Base-by-base conservation (phyloP, 2,888 invertebrate genomes). In the Chymomyza fuscimana region DNA sequence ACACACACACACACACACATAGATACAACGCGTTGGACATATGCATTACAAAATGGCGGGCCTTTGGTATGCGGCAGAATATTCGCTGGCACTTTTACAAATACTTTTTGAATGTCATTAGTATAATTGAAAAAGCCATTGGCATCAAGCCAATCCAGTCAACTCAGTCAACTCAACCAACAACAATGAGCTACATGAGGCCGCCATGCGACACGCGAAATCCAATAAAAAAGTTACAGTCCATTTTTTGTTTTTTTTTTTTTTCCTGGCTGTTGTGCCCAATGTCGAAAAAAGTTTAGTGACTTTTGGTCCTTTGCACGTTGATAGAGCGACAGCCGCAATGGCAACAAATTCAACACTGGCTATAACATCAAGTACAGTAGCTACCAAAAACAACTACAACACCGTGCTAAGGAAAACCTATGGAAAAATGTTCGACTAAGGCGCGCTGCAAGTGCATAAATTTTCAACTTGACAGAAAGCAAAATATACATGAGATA, bases 71-170 rank as follows among this genome's bases (percentile, higher is more conserved):
- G 74, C 76, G 80, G 12, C 40, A 46, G 80, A 72, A 81, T 80
- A 78, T 80, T 80, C 76, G 74, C 58, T 83, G 87, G 85, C 83
- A 86, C 78, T 80, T 79, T 85, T 74, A 84, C 83, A 85, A 84
- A 87, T 84, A 82, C 87, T 86, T 85, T 83, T 85, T 84, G 87
- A 85, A 85, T 85, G 85, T 85, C 84, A 85, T 85, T 85, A 85
- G 84, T 81, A 86, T 85, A 85, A 85, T 85, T 85, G 84, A 85
- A 85, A 85, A 85, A 86, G 86, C 82, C 85, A 83, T 86, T 87
- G 84, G 84, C 87, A 73, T 70, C 75, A 70, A 63, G 81, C 84
- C 84, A 85, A 76, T 82, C 19, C 65, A 74, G 69, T 74, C 77
- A 73, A 71, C 77, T 19, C 71, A 68, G 64, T 74, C 71, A 62